phyloP scores from a whole-genome alignment of 2,888 invertebrate species.

The Micoletzkya japonica region DNA sequence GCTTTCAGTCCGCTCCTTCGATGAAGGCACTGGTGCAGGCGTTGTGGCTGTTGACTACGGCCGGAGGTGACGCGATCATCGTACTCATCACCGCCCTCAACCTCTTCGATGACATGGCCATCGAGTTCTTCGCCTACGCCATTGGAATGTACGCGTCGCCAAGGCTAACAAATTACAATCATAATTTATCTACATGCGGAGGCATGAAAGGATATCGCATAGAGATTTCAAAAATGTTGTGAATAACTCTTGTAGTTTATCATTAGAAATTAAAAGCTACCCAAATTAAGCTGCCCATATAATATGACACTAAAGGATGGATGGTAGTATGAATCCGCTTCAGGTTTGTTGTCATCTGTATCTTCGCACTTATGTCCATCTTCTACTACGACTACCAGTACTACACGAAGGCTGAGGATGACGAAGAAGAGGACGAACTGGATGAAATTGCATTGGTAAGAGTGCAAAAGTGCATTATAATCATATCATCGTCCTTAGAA shows the following conservation, averaged over 20 bases:
- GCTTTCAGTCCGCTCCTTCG: conserved; percentile 75
- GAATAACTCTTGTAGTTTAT: no score
- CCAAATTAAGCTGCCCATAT: no score
- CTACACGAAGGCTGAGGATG: conserved; percentile 48
- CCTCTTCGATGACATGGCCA: conserved; percentile 52
- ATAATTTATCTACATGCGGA: background rate
- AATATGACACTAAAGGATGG: no score
- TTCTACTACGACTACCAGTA: conserved; percentile 72
- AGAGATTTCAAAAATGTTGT: background rate
- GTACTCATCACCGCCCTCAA: conserved; percentile 73
- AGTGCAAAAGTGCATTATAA: no score
- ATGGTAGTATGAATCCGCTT: conserved; percentile 64
- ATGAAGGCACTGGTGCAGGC: conserved; percentile 95
- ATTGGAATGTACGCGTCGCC: conserved; percentile 33
- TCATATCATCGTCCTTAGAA: no score
- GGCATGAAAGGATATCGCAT: background rate
- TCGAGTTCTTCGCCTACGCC: conserved; percentile 54
- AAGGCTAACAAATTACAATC: background rate
- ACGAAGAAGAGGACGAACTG: conserved; percentile 31
- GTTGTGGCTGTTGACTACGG: conserved; percentile 86
- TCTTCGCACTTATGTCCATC: conserved; percentile 80
- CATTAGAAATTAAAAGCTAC: no score
- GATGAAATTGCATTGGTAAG: no score
- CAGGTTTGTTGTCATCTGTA: conserved; percentile 81
- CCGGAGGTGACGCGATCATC: conserved; percentile 89